Evolutionary conservation across 2,797 vertebrate genomes (phyloP), one percentile per base, ranked within the genome.

Genomic region (Euthynnus affinis): DNA sequence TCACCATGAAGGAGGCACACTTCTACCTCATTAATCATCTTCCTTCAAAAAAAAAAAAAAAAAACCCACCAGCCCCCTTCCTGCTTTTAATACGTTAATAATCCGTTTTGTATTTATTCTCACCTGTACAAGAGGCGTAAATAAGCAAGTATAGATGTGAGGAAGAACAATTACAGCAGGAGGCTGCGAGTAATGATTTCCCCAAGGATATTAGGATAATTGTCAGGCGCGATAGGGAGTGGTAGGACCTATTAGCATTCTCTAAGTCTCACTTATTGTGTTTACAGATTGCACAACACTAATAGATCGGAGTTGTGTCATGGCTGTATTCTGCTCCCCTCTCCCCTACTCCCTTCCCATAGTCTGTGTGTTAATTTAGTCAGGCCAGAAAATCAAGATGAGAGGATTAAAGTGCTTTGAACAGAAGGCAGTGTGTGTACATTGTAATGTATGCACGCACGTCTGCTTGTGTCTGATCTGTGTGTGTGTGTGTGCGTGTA

Each of bases 121-220:
- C 68, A 85, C 64, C 78, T 83, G 77, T 40, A 46, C 34, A 62
- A 29, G 48, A 69, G 55, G 46, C n/a, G 46, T 62, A 77, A 78
- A 78, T 20, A 66, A 73, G 79, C 42, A 56, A n/a, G 58, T 25
- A 3, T 7, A 51, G 71, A 81, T 6, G 5, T 32, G 37, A 75
- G 56, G 34, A 65, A 51, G 53, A 46, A 9, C n/a, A 58, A 32
- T 71, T 75, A 56, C 51, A 40, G 57, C 73, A 62, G 62, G 71
- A 66, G 78, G 56, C 27, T 51, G 74, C 27, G 8, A 59, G 40
- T 78, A 61, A 85, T 80, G 74, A 83, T 88, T 89, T 89, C 85
- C 87, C 86, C 3, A 12, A 64, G 82, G 90, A 87, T 78, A 86
- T 89, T 84, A 84, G 48, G 67, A 63, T 88, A 81, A 89, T 88